Conservation (phyloP, 2,888 invertebrate genomes). For the Cotesia congregata region DNA sequence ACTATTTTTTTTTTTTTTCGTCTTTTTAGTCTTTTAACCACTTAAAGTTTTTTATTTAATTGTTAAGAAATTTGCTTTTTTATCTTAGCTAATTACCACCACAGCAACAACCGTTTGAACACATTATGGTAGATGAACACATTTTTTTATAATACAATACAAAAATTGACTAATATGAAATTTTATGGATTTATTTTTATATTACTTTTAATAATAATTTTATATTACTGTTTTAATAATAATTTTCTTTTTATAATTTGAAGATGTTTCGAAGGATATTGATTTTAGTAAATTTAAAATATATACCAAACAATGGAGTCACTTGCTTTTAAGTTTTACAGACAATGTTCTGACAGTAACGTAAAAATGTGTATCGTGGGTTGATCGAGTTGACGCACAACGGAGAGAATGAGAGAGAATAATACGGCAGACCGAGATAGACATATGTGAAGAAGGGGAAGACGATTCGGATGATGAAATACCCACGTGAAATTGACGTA, state of each 20-base stretch:
- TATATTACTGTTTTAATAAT: background rate
- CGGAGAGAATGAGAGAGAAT: slow-evolving; percentile 10
- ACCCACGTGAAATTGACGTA: slow-evolving; percentile 12
- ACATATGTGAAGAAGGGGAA: slow-evolving; percentile 5
- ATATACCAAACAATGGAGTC: background rate
- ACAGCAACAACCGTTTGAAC: slow-evolving; percentile 5
- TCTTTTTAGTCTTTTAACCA: background rate
- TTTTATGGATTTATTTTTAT: background rate
- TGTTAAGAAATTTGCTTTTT: background rate
- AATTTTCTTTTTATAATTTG: background rate
- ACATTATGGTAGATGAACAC: slow-evolving; percentile 5
- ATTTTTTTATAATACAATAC: background rate
- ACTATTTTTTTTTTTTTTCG: background rate
- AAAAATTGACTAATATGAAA: background rate
- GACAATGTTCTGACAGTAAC: slow-evolving; percentile 9
- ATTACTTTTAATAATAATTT: background rate
- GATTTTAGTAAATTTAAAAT: background rate
- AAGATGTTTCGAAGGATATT: background rate
- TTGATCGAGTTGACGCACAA: slow-evolving; percentile 14
- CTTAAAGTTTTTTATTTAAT: background rate
- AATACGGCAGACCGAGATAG: slow-evolving; percentile 2
- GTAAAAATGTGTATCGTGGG: background rate
- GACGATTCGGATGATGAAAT: slow-evolving; percentile 32
- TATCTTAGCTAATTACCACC: background rate
- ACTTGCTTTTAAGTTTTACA: background rate